These are phyloP conservation scores for Okamejei kenojei DNA, from an alignment of 2,797 vertebrate species.

Conservation along the genomic window DNA sequence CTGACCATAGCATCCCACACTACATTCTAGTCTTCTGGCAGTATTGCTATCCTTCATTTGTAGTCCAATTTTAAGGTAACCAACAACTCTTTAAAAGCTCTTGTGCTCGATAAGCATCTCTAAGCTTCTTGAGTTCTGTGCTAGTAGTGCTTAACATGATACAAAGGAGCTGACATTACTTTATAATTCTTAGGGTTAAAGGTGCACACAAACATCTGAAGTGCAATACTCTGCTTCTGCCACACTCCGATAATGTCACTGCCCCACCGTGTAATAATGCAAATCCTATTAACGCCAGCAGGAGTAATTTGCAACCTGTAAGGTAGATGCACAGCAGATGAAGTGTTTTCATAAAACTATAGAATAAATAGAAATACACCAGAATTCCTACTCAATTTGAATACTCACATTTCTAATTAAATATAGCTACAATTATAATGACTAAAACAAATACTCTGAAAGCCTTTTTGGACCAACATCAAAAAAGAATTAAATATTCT, in stretches of 20 bases:
- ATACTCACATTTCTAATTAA: slow-evolving; percentile 24
- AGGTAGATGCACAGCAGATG: not conserved
- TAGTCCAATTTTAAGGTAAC: not conserved
- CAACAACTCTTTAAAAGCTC: not conserved
- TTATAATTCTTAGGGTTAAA: not conserved
- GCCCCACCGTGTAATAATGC: not conserved
- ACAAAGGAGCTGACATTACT: not conserved
- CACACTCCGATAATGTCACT: not conserved
- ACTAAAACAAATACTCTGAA: slow-evolving; percentile 33
- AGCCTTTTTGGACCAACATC: slow-evolving; percentile 32
- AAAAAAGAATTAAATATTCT: slow-evolving; percentile 31
- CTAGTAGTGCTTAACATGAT: not conserved
- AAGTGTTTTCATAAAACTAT: not conserved
- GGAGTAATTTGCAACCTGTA: not conserved
- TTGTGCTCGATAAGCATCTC: not conserved
- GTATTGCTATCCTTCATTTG: not conserved
- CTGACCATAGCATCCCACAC: no score
- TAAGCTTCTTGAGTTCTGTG: not conserved
- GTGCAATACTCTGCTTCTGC: not conserved
- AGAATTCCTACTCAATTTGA: slow-evolving; percentile 12
- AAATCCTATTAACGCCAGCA: not conserved
- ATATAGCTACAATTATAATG: slow-evolving; percentile 24
- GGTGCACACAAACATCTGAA: not conserved
- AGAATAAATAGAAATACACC: not conserved
- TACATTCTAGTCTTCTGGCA: not conserved